phyloP scores from a whole-genome alignment of 2,797 vertebrate species.

The Sebastes ruberrimus region DNA sequence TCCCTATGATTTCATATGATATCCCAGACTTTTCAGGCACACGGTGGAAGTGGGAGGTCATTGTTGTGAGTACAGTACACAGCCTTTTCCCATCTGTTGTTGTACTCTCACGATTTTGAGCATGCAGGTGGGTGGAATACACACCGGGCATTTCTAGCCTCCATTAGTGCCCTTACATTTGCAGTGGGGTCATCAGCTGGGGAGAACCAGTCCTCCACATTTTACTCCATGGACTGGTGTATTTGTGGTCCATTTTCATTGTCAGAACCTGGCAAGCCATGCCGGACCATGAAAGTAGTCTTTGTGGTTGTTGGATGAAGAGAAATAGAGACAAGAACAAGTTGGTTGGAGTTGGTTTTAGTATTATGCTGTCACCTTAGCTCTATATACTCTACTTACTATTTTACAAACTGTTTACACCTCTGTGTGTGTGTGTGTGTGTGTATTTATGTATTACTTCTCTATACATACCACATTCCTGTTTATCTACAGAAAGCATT shows the following conservation, averaged over 20 bases:
- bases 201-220: conserved; percentile 26
- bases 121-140: conserved; percentile 45
- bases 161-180: conserved; percentile 75
- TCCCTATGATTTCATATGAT: conserved; percentile 13
- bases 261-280: not conserved
- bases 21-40: not conserved
- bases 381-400: too few species aligned
- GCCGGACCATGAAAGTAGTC: not conserved
- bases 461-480: too few species aligned
- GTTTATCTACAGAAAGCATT: too few species aligned
- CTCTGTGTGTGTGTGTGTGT: too few species aligned
- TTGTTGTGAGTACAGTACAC: not conserved
- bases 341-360: too few species aligned
- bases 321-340: not conserved
- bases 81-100: conserved; percentile 16
- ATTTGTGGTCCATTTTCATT: conserved; percentile 17
- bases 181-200: conserved; percentile 60
- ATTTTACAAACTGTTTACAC: too few species aligned
- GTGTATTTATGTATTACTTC: too few species aligned
- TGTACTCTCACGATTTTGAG: conserved; percentile 28
- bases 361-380: too few species aligned
- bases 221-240: not conserved
- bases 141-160: conserved; percentile 40
- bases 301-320: not conserved
- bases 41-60: not conserved